Percentiles rank a stretch among this genome's conserved stretches.
Conservation (phyloP, 2,888 invertebrate species). For the Spilarctia lutea region DNA sequence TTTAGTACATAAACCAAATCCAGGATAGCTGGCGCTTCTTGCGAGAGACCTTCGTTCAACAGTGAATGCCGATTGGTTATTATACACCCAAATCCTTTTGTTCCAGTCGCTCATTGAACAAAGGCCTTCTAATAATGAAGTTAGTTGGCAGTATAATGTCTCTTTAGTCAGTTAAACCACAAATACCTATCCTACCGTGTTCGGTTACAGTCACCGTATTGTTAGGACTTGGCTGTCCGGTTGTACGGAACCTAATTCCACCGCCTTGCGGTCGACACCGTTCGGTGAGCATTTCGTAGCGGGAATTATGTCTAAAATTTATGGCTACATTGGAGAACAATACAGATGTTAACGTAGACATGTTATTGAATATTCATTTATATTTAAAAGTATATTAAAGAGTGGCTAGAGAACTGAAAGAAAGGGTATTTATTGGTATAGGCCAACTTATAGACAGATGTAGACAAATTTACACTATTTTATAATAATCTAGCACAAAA, state of each 20-base stretch:
- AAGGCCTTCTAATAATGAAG: constrained; percentile 3
- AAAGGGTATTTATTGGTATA: too few species aligned
- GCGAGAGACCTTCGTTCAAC: too few species aligned
- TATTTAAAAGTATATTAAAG: background rate
- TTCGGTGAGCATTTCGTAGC: background rate
- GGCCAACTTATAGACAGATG: too few species aligned
- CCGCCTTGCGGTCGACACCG: constrained; percentile 10
- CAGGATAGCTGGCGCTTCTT: too few species aligned
- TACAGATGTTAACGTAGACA: background rate
- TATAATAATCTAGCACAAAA: too few species aligned
- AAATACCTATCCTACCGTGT: constrained; percentile 4
- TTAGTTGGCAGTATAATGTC: background rate
- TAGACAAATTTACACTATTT: too few species aligned
- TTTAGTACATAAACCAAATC: background rate
- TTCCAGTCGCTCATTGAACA: background rate
- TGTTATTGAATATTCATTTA: background rate
- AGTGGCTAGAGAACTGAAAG: background rate
- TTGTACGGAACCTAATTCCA: constrained; percentile 6
- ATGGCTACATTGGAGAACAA: background rate
- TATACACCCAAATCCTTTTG: background rate
- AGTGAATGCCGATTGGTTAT: too few species aligned
- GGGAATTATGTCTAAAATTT: constrained; percentile 1
- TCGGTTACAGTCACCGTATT: constrained; percentile 3
- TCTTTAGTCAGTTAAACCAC: constrained; percentile 2
- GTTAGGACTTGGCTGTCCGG: constrained; percentile 2